Evolutionary conservation across 2,888 invertebrate genomes (phyloP).

Genomic region (Limnephilus rhombicus): DNA sequence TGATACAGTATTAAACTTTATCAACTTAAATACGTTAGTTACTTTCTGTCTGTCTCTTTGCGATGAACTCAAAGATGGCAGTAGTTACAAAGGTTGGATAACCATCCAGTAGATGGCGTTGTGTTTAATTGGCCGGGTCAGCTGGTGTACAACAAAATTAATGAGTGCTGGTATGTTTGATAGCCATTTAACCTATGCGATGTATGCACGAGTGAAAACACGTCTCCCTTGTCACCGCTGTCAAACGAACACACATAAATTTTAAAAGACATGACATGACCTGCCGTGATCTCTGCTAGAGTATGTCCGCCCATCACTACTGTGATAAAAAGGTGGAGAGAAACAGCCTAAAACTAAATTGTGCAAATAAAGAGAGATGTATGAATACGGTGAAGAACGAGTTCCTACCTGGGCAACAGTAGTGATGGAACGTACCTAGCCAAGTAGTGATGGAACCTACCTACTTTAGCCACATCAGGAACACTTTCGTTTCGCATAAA

Average conservation of each 20-base stretch:
- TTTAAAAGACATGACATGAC: neutral
- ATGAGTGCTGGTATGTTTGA: neutral
- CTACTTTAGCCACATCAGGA: neutral
- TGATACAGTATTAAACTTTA: no score
- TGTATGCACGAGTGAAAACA: neutral
- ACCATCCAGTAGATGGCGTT: no score
- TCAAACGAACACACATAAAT: neutral
- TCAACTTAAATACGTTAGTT: no score
- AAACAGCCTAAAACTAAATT: neutral
- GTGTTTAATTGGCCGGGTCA: no score
- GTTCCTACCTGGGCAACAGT: neutral
- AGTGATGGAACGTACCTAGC: neutral
- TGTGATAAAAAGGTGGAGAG: neutral
- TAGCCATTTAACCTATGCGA: neutral
- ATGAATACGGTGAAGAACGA: neutral
- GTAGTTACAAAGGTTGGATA: no score
- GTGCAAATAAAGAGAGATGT: neutral
- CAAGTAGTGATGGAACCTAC: neutral
- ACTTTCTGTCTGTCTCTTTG: no score
- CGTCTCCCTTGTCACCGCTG: neutral
- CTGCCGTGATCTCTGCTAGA: neutral
- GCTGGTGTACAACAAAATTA: neutral
- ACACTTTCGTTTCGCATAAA: slow-evolving; percentile 46
- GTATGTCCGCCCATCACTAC: neutral
- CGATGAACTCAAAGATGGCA: no score